Base-by-base conservation (phyloP, 2,797 vertebrate species). In the Acanthurus tractus region DNA sequence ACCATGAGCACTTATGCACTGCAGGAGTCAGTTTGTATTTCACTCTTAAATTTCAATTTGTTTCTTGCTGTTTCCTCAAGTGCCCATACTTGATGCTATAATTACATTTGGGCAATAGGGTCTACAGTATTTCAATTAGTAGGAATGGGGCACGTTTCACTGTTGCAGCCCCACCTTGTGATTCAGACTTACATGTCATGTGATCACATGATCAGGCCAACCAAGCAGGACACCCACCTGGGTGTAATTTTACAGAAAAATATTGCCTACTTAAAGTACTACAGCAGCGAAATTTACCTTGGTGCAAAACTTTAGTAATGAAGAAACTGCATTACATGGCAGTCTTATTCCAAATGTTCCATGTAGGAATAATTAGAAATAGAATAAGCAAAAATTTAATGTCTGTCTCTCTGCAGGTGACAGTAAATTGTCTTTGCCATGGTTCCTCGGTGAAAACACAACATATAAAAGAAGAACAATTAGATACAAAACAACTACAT, bases 361-460 rank as follows among this genome's bases (percentile, higher is more conserved):
- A 87, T 89, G 86, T 75, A 94, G 92, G 92, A 90, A 86, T 94
- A 92, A 93, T 93, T 92, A 91, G 74, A 88, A 91, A 88, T 86
- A 86, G 86, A 91, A 90, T 92, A 92, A 92, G 85, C 89, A 86
- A 76, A 89, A 85, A 73, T 66, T 92, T 90, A 86, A 94, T 92
- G 90, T 86, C 85, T 82, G 85, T 92, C 88, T 93, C 92, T 89
- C 91, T 90, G 91, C 91, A 93, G 92, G 92, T 91, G 91, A 93
- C 91, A 91, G 86, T 59, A 91, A 89, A 93, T 92, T 88, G 85
- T 92, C 89, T 91, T 86, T 67, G 89, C 88, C 91, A 86, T 79
- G 90, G 88, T 88, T 92, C 90, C 91, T 92, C 78, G 2, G 88
- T 90, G 90, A 79, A 87, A 90, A 87, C 77, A 23, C 78, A 87